Conservation (phyloP, 2,797 vertebrate species). For the Coilia nasus region DNA sequence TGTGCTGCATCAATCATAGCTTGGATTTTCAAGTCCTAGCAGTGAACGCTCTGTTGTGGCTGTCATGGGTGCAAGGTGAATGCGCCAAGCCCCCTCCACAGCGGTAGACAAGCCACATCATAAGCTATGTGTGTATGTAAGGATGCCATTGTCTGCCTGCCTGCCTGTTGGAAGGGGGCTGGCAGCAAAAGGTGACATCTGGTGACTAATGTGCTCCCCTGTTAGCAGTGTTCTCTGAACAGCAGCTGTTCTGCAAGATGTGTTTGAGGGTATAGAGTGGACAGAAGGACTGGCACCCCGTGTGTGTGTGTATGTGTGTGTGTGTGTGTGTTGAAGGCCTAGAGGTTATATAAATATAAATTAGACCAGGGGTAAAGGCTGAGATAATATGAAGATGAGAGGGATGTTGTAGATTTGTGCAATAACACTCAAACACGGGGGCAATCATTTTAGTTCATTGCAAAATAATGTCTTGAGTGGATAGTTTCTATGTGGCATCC, state of each 20-base stretch:
- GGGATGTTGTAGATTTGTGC: not conserved
- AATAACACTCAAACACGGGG: not conserved
- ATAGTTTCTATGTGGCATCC: not conserved
- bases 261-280: constrained; percentile 41
- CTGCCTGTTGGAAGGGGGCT: constrained; percentile 64
- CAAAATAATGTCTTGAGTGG: not conserved
- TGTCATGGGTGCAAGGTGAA: constrained; percentile 43
- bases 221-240: constrained; percentile 65
- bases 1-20: not conserved
- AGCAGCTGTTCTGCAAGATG: constrained; percentile 71
- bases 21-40: not conserved
- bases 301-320: constrained; percentile 43
- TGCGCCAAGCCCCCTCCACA: constrained; percentile 50
- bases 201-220: constrained; percentile 80
- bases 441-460: not conserved
- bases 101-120: constrained; percentile 50
- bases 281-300: constrained; percentile 43
- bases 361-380: not conserved
- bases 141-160: constrained; percentile 67
- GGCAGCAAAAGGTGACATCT: constrained; percentile 85
- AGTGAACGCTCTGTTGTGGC: constrained; percentile 27
- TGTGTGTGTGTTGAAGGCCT: constrained; percentile 14
- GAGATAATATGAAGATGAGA: not conserved
- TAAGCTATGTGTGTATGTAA: constrained; percentile 62
- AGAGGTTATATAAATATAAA: not conserved